Evolutionary conservation across 2,888 invertebrate species (phyloP).

Genomic region (Cantharis lateralis): DNA sequence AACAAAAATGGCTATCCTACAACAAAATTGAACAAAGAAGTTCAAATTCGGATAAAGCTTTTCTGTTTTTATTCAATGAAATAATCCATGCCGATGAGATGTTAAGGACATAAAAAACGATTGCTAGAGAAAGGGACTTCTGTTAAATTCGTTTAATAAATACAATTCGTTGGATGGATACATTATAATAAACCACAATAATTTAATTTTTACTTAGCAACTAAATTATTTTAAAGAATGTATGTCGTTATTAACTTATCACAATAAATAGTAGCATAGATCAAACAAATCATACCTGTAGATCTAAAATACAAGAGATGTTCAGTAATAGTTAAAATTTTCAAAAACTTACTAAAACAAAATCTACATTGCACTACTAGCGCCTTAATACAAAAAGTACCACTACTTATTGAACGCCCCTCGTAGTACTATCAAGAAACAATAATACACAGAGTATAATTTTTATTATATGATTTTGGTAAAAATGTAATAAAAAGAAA

Average conservation of each 20-base stretch:
- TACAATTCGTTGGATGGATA: slow-evolving; percentile 30
- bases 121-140: neutral
- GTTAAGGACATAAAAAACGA: neutral
- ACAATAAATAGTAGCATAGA: slow-evolving; percentile 19
- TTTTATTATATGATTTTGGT: slow-evolving; percentile 4
- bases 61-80: neutral
- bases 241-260: slow-evolving; percentile 17
- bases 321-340: slow-evolving; percentile 4
- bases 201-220: slow-evolving; percentile 12
- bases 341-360: neutral
- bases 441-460: slow-evolving; percentile 2
- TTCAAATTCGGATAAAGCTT: too few relatives aligned
- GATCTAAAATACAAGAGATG: slow-evolving; percentile 2
- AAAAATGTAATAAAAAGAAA: neutral
- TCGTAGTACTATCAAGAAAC: neutral
- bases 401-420: neutral
- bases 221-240: slow-evolving; percentile 16
- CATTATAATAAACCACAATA: slow-evolving; percentile 27
- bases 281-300: slow-evolving; percentile 1
- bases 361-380: neutral
- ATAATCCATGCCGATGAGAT: neutral
- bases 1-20: too few relatives aligned
- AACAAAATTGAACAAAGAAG: too few relatives aligned
- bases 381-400: neutral
- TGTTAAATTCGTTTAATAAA: slow-evolving; percentile 24